phyloP scores from a whole-genome alignment of 1,140 invertebrate genomes.

The Marisa cornuarietis region DNA sequence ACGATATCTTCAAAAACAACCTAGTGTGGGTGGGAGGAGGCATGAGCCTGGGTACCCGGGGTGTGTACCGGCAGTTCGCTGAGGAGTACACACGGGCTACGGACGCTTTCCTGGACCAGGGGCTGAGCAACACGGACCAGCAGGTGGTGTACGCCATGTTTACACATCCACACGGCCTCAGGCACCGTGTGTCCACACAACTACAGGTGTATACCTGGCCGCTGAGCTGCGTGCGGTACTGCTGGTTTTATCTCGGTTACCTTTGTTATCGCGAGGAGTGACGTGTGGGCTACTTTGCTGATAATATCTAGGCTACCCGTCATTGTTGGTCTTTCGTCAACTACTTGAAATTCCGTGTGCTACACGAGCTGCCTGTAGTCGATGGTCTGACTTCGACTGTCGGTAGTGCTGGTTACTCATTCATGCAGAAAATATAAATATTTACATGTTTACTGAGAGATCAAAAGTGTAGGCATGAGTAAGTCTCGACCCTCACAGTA shows the following conservation, averaged over 20 bases:
- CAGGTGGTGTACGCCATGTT: constrained; percentile 46
- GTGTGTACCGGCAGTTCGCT: constrained; percentile 27
- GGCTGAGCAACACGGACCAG: constrained; percentile 47
- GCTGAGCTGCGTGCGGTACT: neutral
- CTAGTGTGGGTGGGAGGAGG: constrained; percentile 42
- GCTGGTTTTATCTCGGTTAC: constrained; percentile 46
- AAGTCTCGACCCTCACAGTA: too few relatives aligned
- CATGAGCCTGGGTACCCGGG: constrained; percentile 28
- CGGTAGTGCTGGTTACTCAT: too few relatives aligned
- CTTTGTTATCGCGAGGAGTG: constrained; percentile 22
- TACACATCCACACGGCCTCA: constrained; percentile 8
- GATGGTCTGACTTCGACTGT: too few relatives aligned
- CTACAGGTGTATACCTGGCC: constrained; percentile 37
- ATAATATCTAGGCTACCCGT: too few relatives aligned
- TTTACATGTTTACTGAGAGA: too few relatives aligned
- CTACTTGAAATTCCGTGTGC: too few relatives aligned
- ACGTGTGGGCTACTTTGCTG: neutral
- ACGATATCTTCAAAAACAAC: constrained; percentile 34
- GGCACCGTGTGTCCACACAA: constrained; percentile 23
- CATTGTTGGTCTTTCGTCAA: neutral
- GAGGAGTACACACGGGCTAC: constrained; percentile 32
- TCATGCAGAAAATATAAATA: too few relatives aligned
- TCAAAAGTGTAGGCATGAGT: too few relatives aligned
- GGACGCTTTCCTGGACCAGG: constrained; percentile 28
- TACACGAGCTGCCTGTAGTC: too few relatives aligned